Conservation (phyloP, 2,113 vertebrate species). For the Nerophis ophidion region DNA sequence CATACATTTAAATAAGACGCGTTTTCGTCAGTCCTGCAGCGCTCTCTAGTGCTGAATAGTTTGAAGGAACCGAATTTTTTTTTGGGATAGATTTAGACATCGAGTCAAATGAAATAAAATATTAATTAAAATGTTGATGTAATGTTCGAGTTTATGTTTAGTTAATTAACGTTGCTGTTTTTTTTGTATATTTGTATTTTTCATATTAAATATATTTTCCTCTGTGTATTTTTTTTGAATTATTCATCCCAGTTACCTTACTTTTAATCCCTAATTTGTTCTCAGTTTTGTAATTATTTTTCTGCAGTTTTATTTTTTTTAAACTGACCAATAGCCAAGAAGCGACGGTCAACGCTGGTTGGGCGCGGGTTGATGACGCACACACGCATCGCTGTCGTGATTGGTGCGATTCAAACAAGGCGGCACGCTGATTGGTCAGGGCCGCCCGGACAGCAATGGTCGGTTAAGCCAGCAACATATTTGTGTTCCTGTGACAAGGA, state of each 20-base stretch:
- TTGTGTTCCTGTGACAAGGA: conserved; percentile 78
- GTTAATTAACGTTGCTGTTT: too few relatives aligned
- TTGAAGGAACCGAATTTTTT: too few relatives aligned
- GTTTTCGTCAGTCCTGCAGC: conserved; percentile 15
- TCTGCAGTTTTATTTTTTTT: conserved; percentile 48
- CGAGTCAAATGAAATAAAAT: too few relatives aligned
- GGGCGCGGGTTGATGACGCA: conserved; percentile 1
- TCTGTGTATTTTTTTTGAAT: too few relatives aligned
- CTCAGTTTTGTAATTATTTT: background rate
- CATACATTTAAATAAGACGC: background rate
- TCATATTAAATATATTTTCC: too few relatives aligned
- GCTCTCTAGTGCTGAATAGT: conserved; percentile 23
- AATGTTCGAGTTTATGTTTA: too few relatives aligned
- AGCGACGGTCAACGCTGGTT: conserved; percentile 31
- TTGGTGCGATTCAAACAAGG: conserved; percentile 45
- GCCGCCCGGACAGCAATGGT: conserved; percentile 52
- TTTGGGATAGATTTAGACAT: too few relatives aligned
- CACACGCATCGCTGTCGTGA: background rate
- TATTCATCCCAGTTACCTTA: background rate
- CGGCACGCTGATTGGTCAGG: background rate
- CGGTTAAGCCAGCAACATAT: conserved; percentile 60
- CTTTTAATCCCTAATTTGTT: background rate
- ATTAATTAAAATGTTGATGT: too few relatives aligned
- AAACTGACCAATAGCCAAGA: conserved; percentile 64
- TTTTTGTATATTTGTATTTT: too few relatives aligned